phyloP scores from a whole-genome alignment of 2,797 vertebrate species.

The Mormyrops boulengeri region DNA sequence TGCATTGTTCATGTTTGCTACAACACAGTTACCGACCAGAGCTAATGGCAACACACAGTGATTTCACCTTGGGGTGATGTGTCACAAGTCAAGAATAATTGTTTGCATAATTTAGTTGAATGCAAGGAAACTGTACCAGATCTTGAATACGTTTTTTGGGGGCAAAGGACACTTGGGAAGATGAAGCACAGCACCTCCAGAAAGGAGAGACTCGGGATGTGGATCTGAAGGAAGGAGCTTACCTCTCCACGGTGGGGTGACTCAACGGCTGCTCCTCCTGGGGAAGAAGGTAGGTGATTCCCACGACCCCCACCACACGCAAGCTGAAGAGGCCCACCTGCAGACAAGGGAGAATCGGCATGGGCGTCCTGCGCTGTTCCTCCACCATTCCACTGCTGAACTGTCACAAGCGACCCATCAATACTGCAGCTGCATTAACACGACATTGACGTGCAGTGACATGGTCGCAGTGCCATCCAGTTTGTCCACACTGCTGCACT shows the following conservation, averaged over 20 bases:
- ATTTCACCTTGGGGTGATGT: background rate
- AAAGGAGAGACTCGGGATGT: background rate
- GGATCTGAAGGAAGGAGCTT: slow-evolving; percentile 28
- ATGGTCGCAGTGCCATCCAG: background rate
- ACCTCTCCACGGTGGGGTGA: slow-evolving; percentile 94
- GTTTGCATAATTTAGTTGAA: background rate
- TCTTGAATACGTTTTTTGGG: background rate
- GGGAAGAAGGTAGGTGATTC: slow-evolving; percentile 93
- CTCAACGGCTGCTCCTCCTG: slow-evolving; percentile 92
- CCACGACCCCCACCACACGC: slow-evolving; percentile 92
- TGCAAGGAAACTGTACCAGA: background rate
- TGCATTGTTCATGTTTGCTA: background rate
- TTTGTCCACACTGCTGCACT: background rate
- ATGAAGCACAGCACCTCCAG: background rate
- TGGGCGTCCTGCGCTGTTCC: background rate
- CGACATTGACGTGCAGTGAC: background rate
- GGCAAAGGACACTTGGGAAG: background rate
- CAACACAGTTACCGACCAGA: background rate
- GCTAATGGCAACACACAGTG: background rate
- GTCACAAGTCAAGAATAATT: background rate
- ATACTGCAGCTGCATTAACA: background rate
- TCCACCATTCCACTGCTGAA: background rate
- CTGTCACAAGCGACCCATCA: background rate
- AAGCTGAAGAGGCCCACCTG: slow-evolving; percentile 94
- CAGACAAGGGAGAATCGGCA: slow-evolving; percentile 2